Conservation (phyloP, 2,888 invertebrate species). For the Erebia palarica region DNA sequence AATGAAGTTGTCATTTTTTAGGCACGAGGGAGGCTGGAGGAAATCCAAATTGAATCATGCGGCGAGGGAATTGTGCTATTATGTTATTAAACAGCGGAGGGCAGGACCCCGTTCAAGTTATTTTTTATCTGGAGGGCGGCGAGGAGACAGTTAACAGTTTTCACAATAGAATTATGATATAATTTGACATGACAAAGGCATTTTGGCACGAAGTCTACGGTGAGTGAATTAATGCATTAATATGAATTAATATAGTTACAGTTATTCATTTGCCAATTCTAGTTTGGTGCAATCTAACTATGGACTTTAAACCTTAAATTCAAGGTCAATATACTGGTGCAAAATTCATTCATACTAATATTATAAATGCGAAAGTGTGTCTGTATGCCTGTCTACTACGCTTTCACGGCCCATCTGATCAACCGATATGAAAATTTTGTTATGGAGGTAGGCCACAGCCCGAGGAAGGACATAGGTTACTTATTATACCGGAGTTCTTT, state of each 20-base stretch:
- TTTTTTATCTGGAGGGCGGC: slow-evolving; percentile 76
- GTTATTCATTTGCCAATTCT: too few species aligned
- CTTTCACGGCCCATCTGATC: too few species aligned
- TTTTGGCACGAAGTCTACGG: slow-evolving; percentile 49
- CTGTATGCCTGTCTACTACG: too few species aligned
- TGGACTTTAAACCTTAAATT: too few species aligned
- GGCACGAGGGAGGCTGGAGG: slow-evolving; percentile 80
- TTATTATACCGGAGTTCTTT: too few species aligned
- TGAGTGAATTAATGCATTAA: slow-evolving; percentile 48
- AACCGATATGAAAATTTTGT: too few species aligned
- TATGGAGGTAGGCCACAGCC: too few species aligned
- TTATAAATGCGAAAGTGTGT: too few species aligned
- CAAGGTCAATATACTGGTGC: too few species aligned
- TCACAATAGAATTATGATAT: slow-evolving; percentile 82
- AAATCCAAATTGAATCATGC: slow-evolving; percentile 87
- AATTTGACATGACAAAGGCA: slow-evolving; percentile 76
- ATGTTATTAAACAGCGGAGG: slow-evolving; percentile 85
- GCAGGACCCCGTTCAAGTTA: slow-evolving; percentile 80
- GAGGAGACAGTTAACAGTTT: slow-evolving; percentile 81
- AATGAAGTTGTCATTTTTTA: slow-evolving; percentile 83
- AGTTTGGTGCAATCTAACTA: too few species aligned
- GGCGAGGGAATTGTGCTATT: slow-evolving; percentile 86
- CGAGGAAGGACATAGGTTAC: too few species aligned
- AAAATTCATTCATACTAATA: too few species aligned
- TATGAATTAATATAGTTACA: slow-evolving; percentile 5